Conservation (phyloP, 2,888 invertebrate species). For the Mylabris sibirica region DNA sequence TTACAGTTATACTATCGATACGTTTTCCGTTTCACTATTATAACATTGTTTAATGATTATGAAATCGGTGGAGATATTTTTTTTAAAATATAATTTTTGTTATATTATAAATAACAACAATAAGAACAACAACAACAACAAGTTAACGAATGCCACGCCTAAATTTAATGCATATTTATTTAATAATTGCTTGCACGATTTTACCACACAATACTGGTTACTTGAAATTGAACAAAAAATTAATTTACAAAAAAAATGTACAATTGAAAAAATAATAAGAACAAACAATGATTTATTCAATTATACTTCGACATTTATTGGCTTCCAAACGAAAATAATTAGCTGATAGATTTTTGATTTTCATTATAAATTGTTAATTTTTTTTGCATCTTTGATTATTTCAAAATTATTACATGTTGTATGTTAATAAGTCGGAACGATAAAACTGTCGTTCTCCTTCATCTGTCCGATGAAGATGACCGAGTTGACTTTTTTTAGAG, state of each 20-base stretch:
- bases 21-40: constrained; percentile 13
- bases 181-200: constrained; percentile 9
- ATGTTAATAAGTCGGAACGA: too few relatives aligned
- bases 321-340: too few relatives aligned
- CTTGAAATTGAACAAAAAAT: not conserved
- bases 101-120: not conserved
- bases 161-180: constrained; percentile 8
- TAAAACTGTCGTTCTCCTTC: too few relatives aligned
- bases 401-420: too few relatives aligned
- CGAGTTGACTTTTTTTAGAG: constrained; percentile 1
- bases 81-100: not conserved
- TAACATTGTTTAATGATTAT: constrained; percentile 9
- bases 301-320: not conserved
- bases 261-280: not conserved
- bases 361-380: too few relatives aligned
- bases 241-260: not conserved
- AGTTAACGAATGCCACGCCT: not conserved
- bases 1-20: not conserved
- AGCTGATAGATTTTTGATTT: too few relatives aligned
- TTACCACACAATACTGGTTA: not conserved
- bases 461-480: not conserved
- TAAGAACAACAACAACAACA: constrained; percentile 2
- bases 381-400: too few relatives aligned
- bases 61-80: not conserved
- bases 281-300: not conserved